These are phyloP conservation scores for Enteromius afrohamiltoni DNA, from an alignment of 2,797 vertebrate genomes.

Conservation along the genomic window DNA sequence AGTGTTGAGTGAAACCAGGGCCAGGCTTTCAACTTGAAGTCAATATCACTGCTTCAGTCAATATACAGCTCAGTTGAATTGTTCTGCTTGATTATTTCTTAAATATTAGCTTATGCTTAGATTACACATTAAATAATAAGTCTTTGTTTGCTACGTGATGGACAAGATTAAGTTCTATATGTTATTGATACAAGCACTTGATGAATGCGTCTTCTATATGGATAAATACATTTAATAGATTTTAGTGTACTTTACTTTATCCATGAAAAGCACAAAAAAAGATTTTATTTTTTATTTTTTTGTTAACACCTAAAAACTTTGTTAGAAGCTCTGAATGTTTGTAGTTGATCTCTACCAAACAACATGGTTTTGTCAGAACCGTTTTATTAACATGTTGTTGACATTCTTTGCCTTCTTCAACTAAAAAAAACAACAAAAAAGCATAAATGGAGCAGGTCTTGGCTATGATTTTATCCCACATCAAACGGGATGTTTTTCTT, in stretches of 20 bases:
- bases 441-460: slow-evolving; percentile 20
- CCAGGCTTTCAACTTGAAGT: background rate
- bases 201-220: background rate
- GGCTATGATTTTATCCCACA: slow-evolving; percentile 32
- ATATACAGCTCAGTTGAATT: background rate
- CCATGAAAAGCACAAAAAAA: background rate
- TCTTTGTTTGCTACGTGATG: background rate
- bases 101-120: background rate
- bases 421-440: slow-evolving; percentile 1
- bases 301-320: background rate
- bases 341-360: background rate
- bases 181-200: background rate
- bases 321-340: background rate
- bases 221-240: background rate
- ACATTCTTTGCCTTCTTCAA: slow-evolving; percentile 12
- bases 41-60: background rate
- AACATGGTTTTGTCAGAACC: background rate
- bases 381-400: slow-evolving; percentile 16
- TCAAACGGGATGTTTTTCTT: slow-evolving; percentile 31
- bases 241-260: background rate
- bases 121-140: background rate
- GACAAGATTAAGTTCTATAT: background rate
- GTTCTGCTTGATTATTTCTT: background rate
- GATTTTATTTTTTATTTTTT: background rate
- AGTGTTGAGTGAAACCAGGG: slow-evolving; percentile 26